phyloP scores from a whole-genome alignment of 37 sponge, comb jelly and placozoan genomes.

The Dysidea cf. avara region DNA sequence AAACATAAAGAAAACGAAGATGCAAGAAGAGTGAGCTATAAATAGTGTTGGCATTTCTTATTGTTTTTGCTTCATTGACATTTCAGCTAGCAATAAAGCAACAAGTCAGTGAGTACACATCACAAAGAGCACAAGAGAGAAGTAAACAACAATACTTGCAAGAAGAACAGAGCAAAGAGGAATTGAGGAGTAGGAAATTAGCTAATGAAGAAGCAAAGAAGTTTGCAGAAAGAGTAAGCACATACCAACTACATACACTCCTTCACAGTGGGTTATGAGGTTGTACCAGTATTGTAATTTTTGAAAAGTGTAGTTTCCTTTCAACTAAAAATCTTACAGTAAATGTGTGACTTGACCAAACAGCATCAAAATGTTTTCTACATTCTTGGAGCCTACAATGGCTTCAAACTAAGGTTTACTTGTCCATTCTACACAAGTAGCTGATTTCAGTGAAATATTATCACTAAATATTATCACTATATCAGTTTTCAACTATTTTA shows the following conservation, averaged over 20 bases:
- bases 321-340: too few species aligned
- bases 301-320: background rate
- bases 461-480: too few species aligned
- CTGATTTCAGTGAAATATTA: too few species aligned
- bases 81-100: constrained; percentile 35
- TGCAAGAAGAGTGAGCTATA: constrained; percentile 21
- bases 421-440: too few species aligned
- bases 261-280: too few species aligned
- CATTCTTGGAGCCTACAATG: too few species aligned
- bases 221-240: constrained; percentile 74
- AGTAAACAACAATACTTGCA: constrained; percentile 5
- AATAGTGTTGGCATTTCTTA: background rate
- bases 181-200: constrained; percentile 17
- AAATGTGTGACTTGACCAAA: too few species aligned
- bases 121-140: constrained; percentile 36
- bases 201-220: constrained; percentile 64
- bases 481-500: too few species aligned
- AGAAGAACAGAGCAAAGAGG: constrained; percentile 32
- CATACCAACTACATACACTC: too few species aligned
- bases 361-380: too few species aligned
- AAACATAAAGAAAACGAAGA: constrained; percentile 28
- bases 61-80: background rate
- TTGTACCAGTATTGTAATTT: background rate
- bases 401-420: too few species aligned
- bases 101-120: constrained; percentile 31